A percentile compares a stretch with the other conserved stretches of the same genome.
Evolutionary conservation across 2,888 invertebrate genomes (phyloP).

Genomic region (Bimastos eiseni): DNA sequence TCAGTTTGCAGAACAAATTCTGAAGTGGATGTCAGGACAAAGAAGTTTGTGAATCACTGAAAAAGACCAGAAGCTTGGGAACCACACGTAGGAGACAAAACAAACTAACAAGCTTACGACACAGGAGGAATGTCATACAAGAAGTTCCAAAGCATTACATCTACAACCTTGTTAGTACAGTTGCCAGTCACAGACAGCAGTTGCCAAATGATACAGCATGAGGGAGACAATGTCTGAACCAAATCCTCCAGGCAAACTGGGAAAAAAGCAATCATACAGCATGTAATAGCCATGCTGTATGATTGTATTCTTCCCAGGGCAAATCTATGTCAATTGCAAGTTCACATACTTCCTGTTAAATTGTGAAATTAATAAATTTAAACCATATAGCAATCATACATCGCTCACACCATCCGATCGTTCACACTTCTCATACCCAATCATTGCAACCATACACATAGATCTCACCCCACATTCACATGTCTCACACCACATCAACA

Average conservation of each 20-base stretch:
- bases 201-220: no score
- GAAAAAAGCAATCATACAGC: not conserved
- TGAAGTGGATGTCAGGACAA: not conserved
- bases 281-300: no score
- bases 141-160: not conserved
- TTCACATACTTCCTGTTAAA: not conserved
- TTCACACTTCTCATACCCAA: not conserved
- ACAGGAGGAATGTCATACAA: not conserved
- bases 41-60: not conserved
- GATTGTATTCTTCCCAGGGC: no score
- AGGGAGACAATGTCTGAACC: not conserved
- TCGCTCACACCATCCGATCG: not conserved
- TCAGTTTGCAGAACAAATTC: not conserved
- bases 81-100: not conserved
- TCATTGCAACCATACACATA: not conserved
- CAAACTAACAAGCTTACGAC: not conserved
- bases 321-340: not conserved
- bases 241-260: no score
- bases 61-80: not conserved
- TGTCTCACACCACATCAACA: not conserved
- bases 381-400: not conserved
- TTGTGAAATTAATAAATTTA: not conserved
- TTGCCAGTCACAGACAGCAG: not conserved
- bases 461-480: no score
- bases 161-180: not conserved